Evolutionary conservation across 2,888 invertebrate species (phyloP).

Genomic region (Erannis defoliaria): DNA sequence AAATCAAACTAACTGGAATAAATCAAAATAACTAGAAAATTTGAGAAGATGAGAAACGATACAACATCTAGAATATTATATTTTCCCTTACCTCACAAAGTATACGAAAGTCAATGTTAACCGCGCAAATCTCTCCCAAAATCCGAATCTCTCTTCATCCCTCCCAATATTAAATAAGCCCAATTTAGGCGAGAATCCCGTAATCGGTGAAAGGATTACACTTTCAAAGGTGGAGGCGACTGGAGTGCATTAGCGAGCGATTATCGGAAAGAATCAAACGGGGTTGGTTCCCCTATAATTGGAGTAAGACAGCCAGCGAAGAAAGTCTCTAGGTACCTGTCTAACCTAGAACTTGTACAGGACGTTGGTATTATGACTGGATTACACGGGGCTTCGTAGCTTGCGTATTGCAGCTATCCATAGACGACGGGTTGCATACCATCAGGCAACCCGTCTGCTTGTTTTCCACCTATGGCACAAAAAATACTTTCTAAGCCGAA

Average conservation of each 20-base stretch:
- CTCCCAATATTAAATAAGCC: constrained; percentile 24
- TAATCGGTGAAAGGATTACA: constrained; percentile 35
- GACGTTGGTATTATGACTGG: too few relatives aligned
- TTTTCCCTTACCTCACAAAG: not conserved
- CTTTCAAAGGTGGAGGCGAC: constrained; percentile 22
- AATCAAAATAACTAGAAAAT: too few relatives aligned
- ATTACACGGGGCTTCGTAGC: too few relatives aligned
- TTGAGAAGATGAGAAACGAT: too few relatives aligned
- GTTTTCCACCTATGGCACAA: too few relatives aligned
- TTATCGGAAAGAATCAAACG: constrained; percentile 82
- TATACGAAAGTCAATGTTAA: not conserved
- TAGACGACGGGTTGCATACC: too few relatives aligned
- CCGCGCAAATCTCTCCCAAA: not conserved
- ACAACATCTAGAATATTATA: not conserved
- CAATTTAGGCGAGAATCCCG: constrained; percentile 36
- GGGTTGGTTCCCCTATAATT: constrained; percentile 61
- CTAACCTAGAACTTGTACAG: too few relatives aligned
- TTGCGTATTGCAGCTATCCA: too few relatives aligned
- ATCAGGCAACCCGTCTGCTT: too few relatives aligned
- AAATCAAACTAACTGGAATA: too few relatives aligned
- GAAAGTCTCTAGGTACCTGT: too few relatives aligned
- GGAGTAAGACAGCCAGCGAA: not conserved
- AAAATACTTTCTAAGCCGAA: too few relatives aligned
- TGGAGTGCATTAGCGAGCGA: constrained; percentile 75
- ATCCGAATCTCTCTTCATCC: constrained; percentile 18